Evolutionary conservation across 2,888 invertebrate genomes (phyloP), one percentile per base, ranked within the genome.

Genomic region (Panzeria rudis): DNA sequence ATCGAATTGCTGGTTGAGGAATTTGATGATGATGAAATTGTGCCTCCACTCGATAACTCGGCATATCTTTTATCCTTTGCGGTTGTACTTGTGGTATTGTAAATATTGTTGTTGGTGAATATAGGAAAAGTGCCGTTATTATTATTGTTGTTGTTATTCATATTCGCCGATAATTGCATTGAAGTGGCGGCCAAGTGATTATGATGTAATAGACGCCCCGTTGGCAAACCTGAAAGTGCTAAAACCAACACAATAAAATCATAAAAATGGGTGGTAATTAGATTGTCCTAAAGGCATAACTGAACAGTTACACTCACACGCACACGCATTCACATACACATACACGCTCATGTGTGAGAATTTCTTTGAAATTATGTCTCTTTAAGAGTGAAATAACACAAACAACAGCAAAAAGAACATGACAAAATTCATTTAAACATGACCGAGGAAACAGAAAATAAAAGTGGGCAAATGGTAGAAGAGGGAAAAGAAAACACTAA

Each of bases 1-100:
- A 91, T 90, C 62, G 92, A 92, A 73, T 92, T 91, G 83, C 91
- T 91, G 88, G 91, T 92, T 87, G 92, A 92, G 62, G 92, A 92
- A 83, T 91, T 91, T 41, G 92, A 92, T 32, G 92, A 92, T 15
- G 90, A 90, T 0, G 91, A 91, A n/a, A 91, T 88, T 17, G 91
- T 90, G 54, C 79, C 85, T 25, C 90, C 90, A 59, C 89, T 90
- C 32, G 89, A 89, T 62, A 92, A 86, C 83, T 92, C 91, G 83
- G 90, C 89, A 11, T 85, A 85, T 56, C 85, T 17, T 76, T 82
- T 85, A 54, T 82, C 82, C 15, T 85, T 85, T 35, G 78, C 44
- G 59, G 69, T 75, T 56, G 68, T 15, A 59, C 56, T 47, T 61
- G 89, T 87, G 54, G 87, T 87, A 50, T 89, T 89, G 44, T 90